Base-by-base conservation (phyloP, 2,888 invertebrate species). In the Mythimna vitellina region DNA sequence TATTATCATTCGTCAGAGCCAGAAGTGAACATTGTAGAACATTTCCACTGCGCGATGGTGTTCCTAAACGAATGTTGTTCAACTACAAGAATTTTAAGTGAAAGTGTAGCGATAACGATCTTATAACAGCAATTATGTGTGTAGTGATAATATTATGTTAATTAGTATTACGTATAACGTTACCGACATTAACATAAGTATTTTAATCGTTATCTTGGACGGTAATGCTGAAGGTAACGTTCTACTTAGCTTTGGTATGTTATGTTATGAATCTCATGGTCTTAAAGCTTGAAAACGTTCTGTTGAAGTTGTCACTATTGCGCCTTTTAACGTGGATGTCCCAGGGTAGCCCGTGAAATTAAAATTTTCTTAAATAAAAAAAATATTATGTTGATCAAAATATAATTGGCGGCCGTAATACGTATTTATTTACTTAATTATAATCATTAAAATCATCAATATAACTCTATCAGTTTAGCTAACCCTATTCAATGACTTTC, bases 71-170 rank as follows among this genome's bases (percentile, higher is more conserved):
- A 42, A 49, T 14, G 9, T 22, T 12, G n/a, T 53, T 38, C 4
- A 56, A 65, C 54, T 49, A 32, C 35, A 65, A 17, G 53, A 70
- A 64, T 53, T 62, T 29, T 10, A 70, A 70, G 66, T 51, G 79
- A 80, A 76, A 82, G 73, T 64, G 17, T 60, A 51, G 70, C 38
- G 76, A 70, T 79, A 75, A 69, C 10, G 7, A 78, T 72, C 70
- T 65, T 67, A 67, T 60, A 69, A 35, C 68, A 35, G 49, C 38
- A 56, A 75, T 78, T 78, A 81, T 76, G 46, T 46, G 17, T 46
- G 66, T 53, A 22, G 61, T 68, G 64, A 73, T 79, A 73, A 71
- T 70, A 77, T 79, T 63, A 76, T 78, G 76, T 65, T 78, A 80
- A 78, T 74, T 46, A 57, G 62, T 67, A 54, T 79, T 79, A 72